These are phyloP conservation scores for Diaperis boleti DNA, from an alignment of 2,888 invertebrate species.

Conservation along the genomic window DNA sequence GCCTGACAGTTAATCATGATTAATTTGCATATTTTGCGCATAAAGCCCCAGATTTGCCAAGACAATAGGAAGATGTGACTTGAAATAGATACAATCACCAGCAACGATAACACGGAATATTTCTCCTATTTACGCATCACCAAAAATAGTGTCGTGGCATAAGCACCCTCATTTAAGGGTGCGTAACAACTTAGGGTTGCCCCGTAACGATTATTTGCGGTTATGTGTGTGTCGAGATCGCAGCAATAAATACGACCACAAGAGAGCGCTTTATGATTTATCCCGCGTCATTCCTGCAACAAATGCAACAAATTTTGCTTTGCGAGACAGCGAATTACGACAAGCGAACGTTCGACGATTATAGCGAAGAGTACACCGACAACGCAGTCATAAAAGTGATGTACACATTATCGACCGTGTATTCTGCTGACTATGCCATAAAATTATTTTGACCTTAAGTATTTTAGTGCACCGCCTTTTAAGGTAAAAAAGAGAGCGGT, in stretches of 20 bases:
- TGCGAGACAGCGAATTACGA: not conserved
- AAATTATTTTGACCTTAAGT: constrained; percentile 5
- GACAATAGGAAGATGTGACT: constrained; percentile 41
- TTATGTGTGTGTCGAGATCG: constrained; percentile 15
- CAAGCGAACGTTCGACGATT: not conserved
- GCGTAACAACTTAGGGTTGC: constrained; percentile 33
- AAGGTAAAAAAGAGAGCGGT: not conserved
- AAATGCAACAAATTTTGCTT: not conserved
- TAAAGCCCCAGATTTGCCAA: constrained; percentile 42
- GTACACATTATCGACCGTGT: not conserved
- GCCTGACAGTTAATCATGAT: constrained; percentile 46
- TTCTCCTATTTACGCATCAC: not conserved
- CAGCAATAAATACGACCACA: constrained; percentile 18
- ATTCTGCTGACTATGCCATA: constrained; percentile 7
- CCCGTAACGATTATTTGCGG: constrained; percentile 35
- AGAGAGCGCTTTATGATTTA: not conserved
- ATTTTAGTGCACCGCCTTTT: not conserved
- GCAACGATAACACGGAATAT: constrained; percentile 17
- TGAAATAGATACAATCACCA: constrained; percentile 40
- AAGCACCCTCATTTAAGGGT: constrained; percentile 6
- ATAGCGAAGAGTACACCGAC: constrained; percentile 6
- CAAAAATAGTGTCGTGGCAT: not conserved
- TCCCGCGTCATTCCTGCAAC: not conserved
- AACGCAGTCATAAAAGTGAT: constrained; percentile 8
- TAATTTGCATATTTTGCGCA: constrained; percentile 48